These are phyloP conservation scores for Schizothorax lantsangensis DNA, from an alignment of 2,797 vertebrate species.

Conservation along the genomic window DNA sequence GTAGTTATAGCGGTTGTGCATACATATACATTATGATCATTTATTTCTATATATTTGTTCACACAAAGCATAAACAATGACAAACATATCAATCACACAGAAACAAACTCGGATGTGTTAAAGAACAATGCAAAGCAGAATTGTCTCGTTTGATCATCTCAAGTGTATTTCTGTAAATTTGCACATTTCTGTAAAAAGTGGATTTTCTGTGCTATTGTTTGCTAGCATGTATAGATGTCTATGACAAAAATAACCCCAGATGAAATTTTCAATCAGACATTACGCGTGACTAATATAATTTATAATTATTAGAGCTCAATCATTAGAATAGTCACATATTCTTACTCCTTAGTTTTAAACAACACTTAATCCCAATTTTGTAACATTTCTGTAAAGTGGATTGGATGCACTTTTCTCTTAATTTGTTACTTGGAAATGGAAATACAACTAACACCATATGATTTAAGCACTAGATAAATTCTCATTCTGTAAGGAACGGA, in stretches of 20 bases:
- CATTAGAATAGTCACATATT: background rate
- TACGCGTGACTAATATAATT: background rate
- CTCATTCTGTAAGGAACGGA: background rate
- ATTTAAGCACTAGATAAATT: background rate
- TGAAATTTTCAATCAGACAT: background rate
- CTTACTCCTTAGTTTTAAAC: background rate
- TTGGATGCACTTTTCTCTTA: background rate
- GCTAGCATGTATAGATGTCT: background rate
- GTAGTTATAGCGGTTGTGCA: slow-evolving; percentile 1
- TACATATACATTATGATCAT: slow-evolving; percentile 40
- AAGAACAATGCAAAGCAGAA: slow-evolving; percentile 4
- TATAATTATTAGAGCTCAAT: background rate
- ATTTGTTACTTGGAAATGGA: background rate
- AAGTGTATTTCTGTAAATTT: background rate
- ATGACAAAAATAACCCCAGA: slow-evolving; percentile 8
- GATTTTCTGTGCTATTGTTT: background rate
- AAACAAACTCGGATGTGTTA: background rate
- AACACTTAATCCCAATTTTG: background rate
- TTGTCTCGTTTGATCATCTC: background rate
- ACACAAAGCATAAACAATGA: slow-evolving; percentile 26
- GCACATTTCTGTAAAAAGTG: background rate
- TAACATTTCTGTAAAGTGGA: background rate
- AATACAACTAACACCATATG: background rate
- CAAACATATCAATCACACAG: slow-evolving; percentile 3
- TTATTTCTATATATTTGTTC: slow-evolving; percentile 6